These are phyloP conservation scores for Chaetorhynchus papuensis DNA, from an alignment of 2,113 vertebrate genomes.

Conservation along the genomic window DNA sequence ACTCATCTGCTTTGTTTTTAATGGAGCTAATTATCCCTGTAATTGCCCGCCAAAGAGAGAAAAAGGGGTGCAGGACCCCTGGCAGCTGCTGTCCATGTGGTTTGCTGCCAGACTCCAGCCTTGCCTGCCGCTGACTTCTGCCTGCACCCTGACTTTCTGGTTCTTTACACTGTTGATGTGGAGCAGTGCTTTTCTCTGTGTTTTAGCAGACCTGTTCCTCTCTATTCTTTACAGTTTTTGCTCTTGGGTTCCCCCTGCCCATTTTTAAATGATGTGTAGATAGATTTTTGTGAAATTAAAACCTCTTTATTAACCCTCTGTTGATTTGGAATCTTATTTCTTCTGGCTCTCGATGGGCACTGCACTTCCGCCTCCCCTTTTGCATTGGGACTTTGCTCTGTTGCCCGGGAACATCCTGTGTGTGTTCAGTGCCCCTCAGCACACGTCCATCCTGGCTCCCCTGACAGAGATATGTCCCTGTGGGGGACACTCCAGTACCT, in stretches of 20 bases:
- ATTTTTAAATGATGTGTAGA: constrained; percentile 77
- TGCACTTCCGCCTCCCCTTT: fast-evolving
- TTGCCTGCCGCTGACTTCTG: neutral
- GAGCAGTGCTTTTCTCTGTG: constrained; percentile 78
- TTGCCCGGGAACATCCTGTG: neutral
- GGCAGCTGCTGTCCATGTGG: neutral
- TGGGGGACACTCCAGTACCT: fast-evolving
- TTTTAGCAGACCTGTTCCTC: constrained; percentile 81
- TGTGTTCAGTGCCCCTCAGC: fast-evolving
- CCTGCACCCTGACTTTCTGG: constrained; percentile 45
- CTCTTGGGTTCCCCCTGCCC: constrained; percentile 48
- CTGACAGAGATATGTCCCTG: fast-evolving
- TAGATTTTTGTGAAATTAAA: constrained; percentile 75
- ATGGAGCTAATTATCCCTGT: neutral
- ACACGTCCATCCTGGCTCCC: fast-evolving
- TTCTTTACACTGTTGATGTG: constrained; percentile 59
- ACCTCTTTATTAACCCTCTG: constrained; percentile 73
- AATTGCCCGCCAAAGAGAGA: neutral
- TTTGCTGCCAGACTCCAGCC: neutral
- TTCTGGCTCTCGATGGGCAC: neutral
- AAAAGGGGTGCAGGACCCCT: neutral
- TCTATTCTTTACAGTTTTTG: constrained; percentile 60
- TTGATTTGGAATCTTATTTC: constrained; percentile 50
- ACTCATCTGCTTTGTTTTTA: neutral
- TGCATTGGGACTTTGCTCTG: neutral